phyloP scores from a whole-genome alignment of 2,888 invertebrate genomes.

The Salticus scenicus region DNA sequence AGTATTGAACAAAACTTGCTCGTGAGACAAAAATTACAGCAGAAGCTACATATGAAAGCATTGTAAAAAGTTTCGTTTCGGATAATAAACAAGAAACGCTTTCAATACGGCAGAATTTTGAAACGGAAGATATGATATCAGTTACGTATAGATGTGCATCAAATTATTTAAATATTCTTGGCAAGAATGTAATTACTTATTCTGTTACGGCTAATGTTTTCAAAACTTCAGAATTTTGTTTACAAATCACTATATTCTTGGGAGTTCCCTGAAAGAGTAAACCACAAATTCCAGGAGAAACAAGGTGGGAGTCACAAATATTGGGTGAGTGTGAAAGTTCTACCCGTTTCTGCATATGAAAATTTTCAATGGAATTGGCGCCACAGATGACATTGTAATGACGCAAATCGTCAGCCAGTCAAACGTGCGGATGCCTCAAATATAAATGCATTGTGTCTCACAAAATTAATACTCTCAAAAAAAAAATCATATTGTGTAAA shows the following conservation, averaged over 20 bases:
- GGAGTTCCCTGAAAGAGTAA: neutral
- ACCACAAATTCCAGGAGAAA: too few relatives aligned
- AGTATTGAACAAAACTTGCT: conserved; percentile 19
- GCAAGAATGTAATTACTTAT: neutral
- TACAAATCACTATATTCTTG: neutral
- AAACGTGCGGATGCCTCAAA: too few relatives aligned
- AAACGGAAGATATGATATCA: conserved; percentile 9
- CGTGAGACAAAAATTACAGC: conserved; percentile 15
- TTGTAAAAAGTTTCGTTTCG: conserved; percentile 26
- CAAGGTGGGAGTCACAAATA: too few relatives aligned
- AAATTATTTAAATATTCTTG: conserved; percentile 23
- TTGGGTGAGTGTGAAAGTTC: too few relatives aligned
- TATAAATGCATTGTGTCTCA: too few relatives aligned
- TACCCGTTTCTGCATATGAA: too few relatives aligned
- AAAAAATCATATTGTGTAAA: too few relatives aligned
- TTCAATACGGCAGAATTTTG: conserved; percentile 13
- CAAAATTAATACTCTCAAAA: too few relatives aligned
- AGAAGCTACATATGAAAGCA: conserved; percentile 7
- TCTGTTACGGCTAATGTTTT: conserved; percentile 12
- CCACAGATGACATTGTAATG: too few relatives aligned
- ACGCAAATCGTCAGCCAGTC: too few relatives aligned
- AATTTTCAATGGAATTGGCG: too few relatives aligned
- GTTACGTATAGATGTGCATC: conserved; percentile 21
- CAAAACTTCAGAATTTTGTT: conserved; percentile 4
- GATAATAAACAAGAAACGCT: conserved; percentile 25